Conservation (phyloP, 2,888 invertebrate genomes). For the Pammene aurita region DNA sequence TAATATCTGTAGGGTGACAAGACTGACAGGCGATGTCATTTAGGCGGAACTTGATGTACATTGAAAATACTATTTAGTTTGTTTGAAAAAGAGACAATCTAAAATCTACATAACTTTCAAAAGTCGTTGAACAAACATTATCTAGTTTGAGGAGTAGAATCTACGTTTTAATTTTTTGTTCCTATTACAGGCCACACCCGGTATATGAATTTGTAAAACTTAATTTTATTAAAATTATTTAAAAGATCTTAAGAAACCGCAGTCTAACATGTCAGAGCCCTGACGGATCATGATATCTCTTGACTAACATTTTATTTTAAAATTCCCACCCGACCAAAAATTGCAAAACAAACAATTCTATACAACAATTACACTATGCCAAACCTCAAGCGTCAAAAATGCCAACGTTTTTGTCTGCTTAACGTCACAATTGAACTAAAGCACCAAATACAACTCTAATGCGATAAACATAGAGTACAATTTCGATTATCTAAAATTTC, state of each 20-base stretch:
- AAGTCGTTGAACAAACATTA: too few relatives aligned
- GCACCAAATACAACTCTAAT: slow-evolving; percentile 23
- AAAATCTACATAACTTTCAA: too few relatives aligned
- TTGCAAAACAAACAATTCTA: slow-evolving; percentile 72
- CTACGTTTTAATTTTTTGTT: too few relatives aligned
- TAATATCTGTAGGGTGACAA: too few relatives aligned
- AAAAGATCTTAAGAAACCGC: slow-evolving; percentile 22
- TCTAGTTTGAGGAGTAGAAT: too few relatives aligned
- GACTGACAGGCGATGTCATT: too few relatives aligned
- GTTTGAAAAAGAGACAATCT: too few relatives aligned
- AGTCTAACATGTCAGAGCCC: slow-evolving; percentile 23
- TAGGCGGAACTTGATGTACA: too few relatives aligned
- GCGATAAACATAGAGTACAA: slow-evolving; percentile 41
- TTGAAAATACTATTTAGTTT: too few relatives aligned
- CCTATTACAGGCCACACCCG: too few relatives aligned
- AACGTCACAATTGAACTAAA: slow-evolving; percentile 20
- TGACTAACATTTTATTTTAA: slow-evolving; percentile 32
- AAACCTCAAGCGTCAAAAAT: slow-evolving; percentile 80
- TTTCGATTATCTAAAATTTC: slow-evolving; percentile 18
- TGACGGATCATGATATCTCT: slow-evolving; percentile 31
- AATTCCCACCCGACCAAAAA: slow-evolving; percentile 51
- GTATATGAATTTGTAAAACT: neutral
- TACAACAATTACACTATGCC: slow-evolving; percentile 79
- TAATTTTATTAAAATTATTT: neutral
- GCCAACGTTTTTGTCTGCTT: slow-evolving; percentile 56